Conservation (phyloP, 2,797 vertebrate genomes). For the Sorex maritimensis region DNA sequence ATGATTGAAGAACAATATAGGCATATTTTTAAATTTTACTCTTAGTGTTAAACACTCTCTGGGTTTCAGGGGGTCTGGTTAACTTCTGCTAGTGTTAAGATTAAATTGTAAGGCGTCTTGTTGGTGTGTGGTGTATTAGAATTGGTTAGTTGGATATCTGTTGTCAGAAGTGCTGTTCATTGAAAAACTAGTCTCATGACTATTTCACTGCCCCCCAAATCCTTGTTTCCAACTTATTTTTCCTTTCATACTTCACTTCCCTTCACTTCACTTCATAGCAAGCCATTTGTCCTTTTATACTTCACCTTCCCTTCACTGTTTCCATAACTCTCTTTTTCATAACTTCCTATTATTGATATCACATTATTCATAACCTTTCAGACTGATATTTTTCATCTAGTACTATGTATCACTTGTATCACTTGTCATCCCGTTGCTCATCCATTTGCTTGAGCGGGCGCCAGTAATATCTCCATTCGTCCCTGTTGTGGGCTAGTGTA, state of each 20-base stretch:
- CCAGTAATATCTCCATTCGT: too few species aligned
- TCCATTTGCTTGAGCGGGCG: too few species aligned
- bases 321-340: neutral
- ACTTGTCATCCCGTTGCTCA: too few species aligned
- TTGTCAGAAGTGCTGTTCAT: neutral
- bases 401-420: too few species aligned
- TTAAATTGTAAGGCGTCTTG: neutral
- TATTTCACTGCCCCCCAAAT: too few species aligned
- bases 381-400: neutral
- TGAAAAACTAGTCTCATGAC: too few species aligned
- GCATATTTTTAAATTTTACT: neutral
- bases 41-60: neutral
- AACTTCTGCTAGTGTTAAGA: neutral
- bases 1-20: neutral
- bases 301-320: too few species aligned
- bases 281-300: too few species aligned
- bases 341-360: neutral
- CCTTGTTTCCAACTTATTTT: too few species aligned
- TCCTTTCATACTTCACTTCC: too few species aligned
- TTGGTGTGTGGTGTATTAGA: neutral
- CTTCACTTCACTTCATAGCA: too few species aligned
- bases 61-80: neutral
- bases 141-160: neutral
- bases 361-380: neutral
- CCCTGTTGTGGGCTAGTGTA: too few species aligned